phyloP scores from a whole-genome alignment of 1,140 invertebrate species.

The Achroia grisella region DNA sequence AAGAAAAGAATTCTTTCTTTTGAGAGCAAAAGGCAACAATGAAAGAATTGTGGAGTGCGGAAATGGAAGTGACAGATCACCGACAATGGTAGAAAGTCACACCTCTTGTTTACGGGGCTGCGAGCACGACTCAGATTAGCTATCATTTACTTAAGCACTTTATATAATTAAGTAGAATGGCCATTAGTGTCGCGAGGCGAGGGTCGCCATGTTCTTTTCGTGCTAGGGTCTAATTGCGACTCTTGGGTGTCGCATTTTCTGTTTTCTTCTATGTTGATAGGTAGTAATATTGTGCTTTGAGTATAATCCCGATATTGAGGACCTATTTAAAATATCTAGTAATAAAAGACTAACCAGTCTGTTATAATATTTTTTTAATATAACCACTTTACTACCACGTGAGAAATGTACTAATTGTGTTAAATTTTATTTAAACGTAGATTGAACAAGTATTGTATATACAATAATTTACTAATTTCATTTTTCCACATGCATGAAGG shows the following conservation, averaged over 20 bases:
- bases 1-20: conserved; percentile 56
- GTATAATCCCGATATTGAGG: too few species aligned
- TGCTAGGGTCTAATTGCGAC: conserved; percentile 37
- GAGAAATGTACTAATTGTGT: too few species aligned
- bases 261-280: too few species aligned
- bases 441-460: too few species aligned
- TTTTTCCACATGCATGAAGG: too few species aligned
- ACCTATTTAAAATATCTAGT: too few species aligned
- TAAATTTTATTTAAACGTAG: too few species aligned
- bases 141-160: conserved; percentile 71
- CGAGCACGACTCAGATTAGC: conserved; percentile 50
- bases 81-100: conserved; percentile 66
- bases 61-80: conserved; percentile 70
- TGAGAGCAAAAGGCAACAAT: conserved; percentile 61
- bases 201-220: conserved; percentile 49
- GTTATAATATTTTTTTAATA: too few species aligned
- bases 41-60: conserved; percentile 51
- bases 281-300: too few species aligned
- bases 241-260: not conserved
- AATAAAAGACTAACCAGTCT: too few species aligned
- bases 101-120: conserved; percentile 63
- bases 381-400: too few species aligned
- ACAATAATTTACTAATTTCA: too few species aligned
- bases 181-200: conserved; percentile 49
- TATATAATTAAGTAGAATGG: conserved; percentile 64